A percentile compares a stretch with the other conserved stretches of the same genome.
phyloP scores from a whole-genome alignment of 2,797 vertebrate genomes.

The Gallirallus australis region DNA sequence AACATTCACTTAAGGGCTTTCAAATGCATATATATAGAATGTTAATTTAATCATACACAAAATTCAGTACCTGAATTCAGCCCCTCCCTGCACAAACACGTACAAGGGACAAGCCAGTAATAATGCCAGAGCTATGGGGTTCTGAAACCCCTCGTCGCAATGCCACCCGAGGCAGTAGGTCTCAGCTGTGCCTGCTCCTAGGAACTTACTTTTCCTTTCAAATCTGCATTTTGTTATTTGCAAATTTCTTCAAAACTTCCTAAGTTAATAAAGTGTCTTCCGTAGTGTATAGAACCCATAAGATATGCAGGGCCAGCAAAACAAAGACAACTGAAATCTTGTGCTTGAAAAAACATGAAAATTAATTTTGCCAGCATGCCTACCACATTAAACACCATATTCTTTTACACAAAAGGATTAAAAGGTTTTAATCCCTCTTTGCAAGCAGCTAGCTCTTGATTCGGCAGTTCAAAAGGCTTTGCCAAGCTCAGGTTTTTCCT shows the following conservation, averaged over 20 bases:
- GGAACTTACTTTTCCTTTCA: background rate
- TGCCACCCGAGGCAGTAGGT: accelerated
- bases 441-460: slow-evolving; percentile 64
- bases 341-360: slow-evolving; percentile 71
- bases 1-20: slow-evolving; percentile 56
- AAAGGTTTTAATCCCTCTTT: slow-evolving; percentile 69
- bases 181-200: background rate
- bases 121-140: background rate
- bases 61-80: background rate
- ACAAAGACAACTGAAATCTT: slow-evolving; percentile 48
- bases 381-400: slow-evolving; percentile 69
- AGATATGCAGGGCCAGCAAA: slow-evolving; percentile 33
- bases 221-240: slow-evolving; percentile 33
- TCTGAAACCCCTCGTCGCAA: background rate
- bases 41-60: background rate
- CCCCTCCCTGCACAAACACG: accelerated
- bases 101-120: background rate
- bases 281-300: background rate
- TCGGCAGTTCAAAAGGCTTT: slow-evolving; percentile 60
- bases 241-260: slow-evolving; percentile 49
- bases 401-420: slow-evolving; percentile 68
- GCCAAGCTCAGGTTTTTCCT: slow-evolving; percentile 45
- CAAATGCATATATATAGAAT: background rate
- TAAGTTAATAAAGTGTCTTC: slow-evolving; percentile 29
- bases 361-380: slow-evolving; percentile 71